Percentiles rank a stretch among this genome's conserved stretches.
Evolutionary conservation across 2,113 vertebrate genomes (phyloP).

Genomic region (Camelus dromedarius): DNA sequence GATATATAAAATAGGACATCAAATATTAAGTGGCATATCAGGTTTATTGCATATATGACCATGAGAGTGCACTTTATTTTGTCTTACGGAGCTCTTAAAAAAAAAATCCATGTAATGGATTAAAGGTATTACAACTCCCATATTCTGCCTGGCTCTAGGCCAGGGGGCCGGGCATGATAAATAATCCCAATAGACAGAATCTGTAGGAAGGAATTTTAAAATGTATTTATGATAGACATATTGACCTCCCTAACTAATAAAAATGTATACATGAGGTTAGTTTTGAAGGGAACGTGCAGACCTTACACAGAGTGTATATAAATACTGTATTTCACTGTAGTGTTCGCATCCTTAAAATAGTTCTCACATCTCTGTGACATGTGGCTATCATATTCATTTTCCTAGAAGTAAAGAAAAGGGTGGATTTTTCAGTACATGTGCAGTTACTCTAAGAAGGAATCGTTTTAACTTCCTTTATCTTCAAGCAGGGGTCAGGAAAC

Average conservation of each 20-base stretch:
- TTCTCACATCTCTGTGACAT: constrained; percentile 24
- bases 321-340: neutral
- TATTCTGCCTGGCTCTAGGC: constrained; percentile 83
- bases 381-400: neutral
- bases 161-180: constrained; percentile 79
- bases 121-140: constrained; percentile 84
- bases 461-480: constrained; percentile 54
- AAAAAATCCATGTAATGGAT: constrained; percentile 82
- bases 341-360: constrained; percentile 62
- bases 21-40: constrained; percentile 79
- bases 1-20: constrained; percentile 76
- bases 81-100: constrained; percentile 75
- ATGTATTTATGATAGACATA: constrained; percentile 77
- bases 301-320: constrained; percentile 31
- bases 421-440: neutral
- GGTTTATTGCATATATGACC: constrained; percentile 81
- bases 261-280: constrained; percentile 63
- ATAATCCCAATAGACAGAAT: constrained; percentile 80
- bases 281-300: constrained; percentile 73
- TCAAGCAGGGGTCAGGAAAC: neutral
- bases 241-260: constrained; percentile 80
- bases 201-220: constrained; percentile 82
- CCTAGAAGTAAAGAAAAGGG: neutral
- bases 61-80: constrained; percentile 84
- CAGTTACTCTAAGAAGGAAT: neutral